Conservation (phyloP, 2,888 invertebrate species). For the Adelphocoris suturalis region DNA sequence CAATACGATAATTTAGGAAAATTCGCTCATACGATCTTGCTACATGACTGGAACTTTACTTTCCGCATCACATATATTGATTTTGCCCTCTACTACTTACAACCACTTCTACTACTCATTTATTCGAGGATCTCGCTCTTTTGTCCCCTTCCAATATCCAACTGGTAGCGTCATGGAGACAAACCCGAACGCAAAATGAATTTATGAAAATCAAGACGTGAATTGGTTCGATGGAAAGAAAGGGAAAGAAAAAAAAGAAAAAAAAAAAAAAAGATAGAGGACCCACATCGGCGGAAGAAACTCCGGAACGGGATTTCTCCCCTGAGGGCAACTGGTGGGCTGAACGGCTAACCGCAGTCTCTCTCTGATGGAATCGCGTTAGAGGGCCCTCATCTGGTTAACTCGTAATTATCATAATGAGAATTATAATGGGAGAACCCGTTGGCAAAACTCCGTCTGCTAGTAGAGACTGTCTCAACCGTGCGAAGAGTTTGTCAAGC, state of each 20-base stretch:
- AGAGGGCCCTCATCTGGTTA: slow-evolving; percentile 41
- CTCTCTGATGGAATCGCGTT: slow-evolving; percentile 54
- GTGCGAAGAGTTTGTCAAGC: too few relatives aligned
- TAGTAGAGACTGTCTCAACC: neutral
- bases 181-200: neutral
- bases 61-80: too few relatives aligned
- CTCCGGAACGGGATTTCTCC: slow-evolving; percentile 47
- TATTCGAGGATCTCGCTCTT: too few relatives aligned
- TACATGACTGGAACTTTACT: too few relatives aligned
- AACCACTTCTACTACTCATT: too few relatives aligned
- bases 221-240: neutral
- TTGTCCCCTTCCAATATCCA: too few relatives aligned
- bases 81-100: too few relatives aligned
- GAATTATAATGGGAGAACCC: slow-evolving; percentile 29
- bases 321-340: slow-evolving; percentile 34
- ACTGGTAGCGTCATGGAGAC: too few relatives aligned
- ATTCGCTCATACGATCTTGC: too few relatives aligned
- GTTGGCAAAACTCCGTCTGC: neutral
- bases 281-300: neutral
- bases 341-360: slow-evolving; percentile 50
- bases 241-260: neutral
- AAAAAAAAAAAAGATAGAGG: neutral
- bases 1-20: too few relatives aligned
- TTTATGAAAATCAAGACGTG: neutral
- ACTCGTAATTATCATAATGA: slow-evolving; percentile 56